Evolutionary conservation across 2,888 invertebrate species (phyloP), one percentile per base, ranked within the genome.

Genomic region (Tetragonula carbonaria): DNA sequence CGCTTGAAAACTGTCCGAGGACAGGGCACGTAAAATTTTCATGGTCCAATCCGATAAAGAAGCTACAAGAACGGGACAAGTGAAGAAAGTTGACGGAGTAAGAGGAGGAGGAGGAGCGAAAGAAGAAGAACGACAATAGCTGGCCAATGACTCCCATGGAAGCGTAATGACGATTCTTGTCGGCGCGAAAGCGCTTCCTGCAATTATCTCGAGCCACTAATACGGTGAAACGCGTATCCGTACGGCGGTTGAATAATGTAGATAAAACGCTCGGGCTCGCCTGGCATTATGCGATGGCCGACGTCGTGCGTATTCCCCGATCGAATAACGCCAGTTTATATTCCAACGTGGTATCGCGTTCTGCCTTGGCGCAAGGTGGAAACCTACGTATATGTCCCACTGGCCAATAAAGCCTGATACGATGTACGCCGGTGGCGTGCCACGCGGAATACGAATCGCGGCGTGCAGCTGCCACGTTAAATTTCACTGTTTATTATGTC

Each of bases 331-430:
- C 79, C 67, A 62, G 84, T 84, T 85, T 85, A 76, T 85, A 85
- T 82, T 82, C 84, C 83, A 45, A 74, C 78, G 84, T 74, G 72
- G 74, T 57, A 65, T 66, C 70, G 82, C 71, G 74, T 82, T 82
- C 82, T 84, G 82, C 71, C 71, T 71, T 71, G 82, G 67, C 73
- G 77, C 82, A 77, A 84, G 77, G 82, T 77, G 82, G 82, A 72
- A 28, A 74, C 73, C 74, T 74, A 77, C 78, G 77, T 82, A 84
- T 84, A 84, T 78, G 78, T 84, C 84, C 82, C 77, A 82, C 74
- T 84, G 82, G 85, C 85, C 85, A 84, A 85, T 85, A 84, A 84
- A 85, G 85, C 85, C 73, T 51, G 85, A 79, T 76, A 83, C 85
- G 85, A 79, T 62, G 83, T 77, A 73, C 45, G 74, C 51, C 55